Conservation (phyloP, 2,113 vertebrate genomes). For the Melanerpes aurifrons region DNA sequence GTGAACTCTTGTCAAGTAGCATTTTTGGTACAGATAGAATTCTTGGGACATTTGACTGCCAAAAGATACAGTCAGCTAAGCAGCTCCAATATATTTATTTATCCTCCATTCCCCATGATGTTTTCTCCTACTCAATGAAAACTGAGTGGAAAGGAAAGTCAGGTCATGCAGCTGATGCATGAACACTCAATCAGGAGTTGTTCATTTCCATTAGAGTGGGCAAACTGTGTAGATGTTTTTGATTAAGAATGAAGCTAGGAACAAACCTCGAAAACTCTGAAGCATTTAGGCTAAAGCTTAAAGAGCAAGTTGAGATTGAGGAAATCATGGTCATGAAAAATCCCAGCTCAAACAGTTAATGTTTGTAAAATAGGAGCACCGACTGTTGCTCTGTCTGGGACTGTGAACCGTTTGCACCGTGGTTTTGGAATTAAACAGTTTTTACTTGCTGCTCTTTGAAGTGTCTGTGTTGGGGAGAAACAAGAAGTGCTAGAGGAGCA, state of each 20-base stretch:
- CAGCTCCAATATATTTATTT: too few species aligned
- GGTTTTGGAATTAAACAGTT: not conserved
- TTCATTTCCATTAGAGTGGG: too few species aligned
- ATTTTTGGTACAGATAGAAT: too few species aligned
- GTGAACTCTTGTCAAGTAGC: not conserved
- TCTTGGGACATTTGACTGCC: too few species aligned
- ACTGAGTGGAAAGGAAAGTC: too few species aligned
- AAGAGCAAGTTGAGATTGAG: not conserved
- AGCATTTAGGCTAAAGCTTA: not conserved
- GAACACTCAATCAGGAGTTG: too few species aligned
- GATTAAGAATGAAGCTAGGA: not conserved
- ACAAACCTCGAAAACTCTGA: not conserved
- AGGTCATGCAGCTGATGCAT: too few species aligned
- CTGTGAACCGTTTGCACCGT: not conserved
- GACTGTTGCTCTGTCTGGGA: not conserved
- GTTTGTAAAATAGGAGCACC: not conserved
- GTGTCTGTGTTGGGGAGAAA: not conserved
- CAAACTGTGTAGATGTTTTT: too few species aligned
- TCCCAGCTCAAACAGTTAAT: not conserved
- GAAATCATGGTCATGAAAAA: not conserved
- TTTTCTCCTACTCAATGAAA: too few species aligned
- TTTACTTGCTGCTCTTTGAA: not conserved
- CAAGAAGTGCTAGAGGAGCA: not conserved
- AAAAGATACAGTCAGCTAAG: too few species aligned
- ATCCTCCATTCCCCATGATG: too few species aligned